Percentiles rank a stretch among this genome's conserved stretches.
Evolutionary conservation across 1,140 invertebrate genomes (phyloP).

Genomic region (Tetranychus urticae): DNA sequence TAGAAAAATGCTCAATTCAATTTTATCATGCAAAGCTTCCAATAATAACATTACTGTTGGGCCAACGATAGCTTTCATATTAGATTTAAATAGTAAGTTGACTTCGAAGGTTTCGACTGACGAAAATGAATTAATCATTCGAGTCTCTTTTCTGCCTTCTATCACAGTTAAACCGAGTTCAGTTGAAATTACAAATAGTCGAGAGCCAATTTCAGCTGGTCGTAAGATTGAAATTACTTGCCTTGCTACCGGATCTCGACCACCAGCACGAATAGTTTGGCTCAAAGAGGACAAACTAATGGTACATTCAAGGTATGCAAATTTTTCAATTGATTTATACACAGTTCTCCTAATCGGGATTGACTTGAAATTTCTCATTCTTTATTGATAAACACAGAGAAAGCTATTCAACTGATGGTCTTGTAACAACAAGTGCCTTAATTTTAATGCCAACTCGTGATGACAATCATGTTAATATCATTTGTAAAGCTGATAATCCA

Average conservation of each 20-base stretch:
- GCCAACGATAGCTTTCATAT: no score
- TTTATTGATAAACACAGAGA: constrained; percentile 4
- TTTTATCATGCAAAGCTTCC: no score
- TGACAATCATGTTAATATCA: constrained; percentile 54
- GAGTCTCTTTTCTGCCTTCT: not conserved
- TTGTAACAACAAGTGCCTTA: constrained; percentile 10
- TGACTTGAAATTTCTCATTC: not conserved
- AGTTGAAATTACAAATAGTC: constrained; percentile 36
- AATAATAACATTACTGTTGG: no score
- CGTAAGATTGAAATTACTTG: constrained; percentile 56
- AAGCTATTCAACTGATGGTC: constrained; percentile 6
- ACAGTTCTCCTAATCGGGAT: not conserved
- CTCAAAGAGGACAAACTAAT: constrained; percentile 15
- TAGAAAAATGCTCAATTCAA: no score
- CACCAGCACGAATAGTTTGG: constrained; percentile 64
- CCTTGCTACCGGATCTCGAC: constrained; percentile 55
- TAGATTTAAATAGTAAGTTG: no score
- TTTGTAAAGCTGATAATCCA: constrained; percentile 56
- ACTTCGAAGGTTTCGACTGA: no score
- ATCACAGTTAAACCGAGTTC: not conserved
- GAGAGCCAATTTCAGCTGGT: constrained; percentile 53
- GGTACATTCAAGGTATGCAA: not conserved
- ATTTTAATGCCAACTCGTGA: constrained; percentile 33
- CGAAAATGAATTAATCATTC: no score
- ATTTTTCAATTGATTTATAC: not conserved